phyloP scores from a whole-genome alignment of 2,888 invertebrate species.

The Drosophila neonasuta region DNA sequence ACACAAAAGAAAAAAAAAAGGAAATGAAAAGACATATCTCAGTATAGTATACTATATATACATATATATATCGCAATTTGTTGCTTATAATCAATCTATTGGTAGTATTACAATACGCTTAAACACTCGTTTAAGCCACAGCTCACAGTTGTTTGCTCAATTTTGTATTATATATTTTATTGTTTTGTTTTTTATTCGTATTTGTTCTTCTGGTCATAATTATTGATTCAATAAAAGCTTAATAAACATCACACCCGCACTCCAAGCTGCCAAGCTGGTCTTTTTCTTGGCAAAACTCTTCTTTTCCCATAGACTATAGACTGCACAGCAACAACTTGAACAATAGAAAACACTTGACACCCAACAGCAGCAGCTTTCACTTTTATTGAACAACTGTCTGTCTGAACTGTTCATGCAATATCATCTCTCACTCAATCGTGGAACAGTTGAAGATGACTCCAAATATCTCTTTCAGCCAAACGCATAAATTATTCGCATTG shows the following conservation, averaged over 20 bases:
- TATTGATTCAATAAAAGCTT: constrained; percentile 51
- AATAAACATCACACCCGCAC: constrained; percentile 52
- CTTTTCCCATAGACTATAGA: constrained; percentile 6
- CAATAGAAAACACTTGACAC: constrained; percentile 8
- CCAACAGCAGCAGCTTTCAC: constrained; percentile 39
- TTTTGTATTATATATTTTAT: constrained; percentile 1
- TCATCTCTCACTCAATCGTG: not conserved
- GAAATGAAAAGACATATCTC: constrained; percentile 28
- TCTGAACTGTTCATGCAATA: not conserved
- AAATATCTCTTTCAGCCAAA: not conserved
- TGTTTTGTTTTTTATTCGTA: constrained; percentile 12
- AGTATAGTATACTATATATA: constrained; percentile 12
- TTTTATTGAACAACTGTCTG: constrained; percentile 3
- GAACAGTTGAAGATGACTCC: not conserved
- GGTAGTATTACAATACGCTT: constrained; percentile 28
- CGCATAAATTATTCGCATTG: not conserved
- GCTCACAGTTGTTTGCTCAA: constrained; percentile 7
- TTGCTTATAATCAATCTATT: constrained; percentile 18
- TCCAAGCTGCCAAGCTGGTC: constrained; percentile 21
- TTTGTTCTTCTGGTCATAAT: constrained; percentile 32
- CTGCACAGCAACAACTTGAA: constrained; percentile 20
- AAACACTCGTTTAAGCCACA: constrained; percentile 3
- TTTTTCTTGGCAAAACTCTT: constrained; percentile 25
- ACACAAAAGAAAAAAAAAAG: not conserved
- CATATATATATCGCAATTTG: constrained; percentile 26